Base-by-base conservation (phyloP, 2,113 vertebrate species). In the Piaya cayana region DNA sequence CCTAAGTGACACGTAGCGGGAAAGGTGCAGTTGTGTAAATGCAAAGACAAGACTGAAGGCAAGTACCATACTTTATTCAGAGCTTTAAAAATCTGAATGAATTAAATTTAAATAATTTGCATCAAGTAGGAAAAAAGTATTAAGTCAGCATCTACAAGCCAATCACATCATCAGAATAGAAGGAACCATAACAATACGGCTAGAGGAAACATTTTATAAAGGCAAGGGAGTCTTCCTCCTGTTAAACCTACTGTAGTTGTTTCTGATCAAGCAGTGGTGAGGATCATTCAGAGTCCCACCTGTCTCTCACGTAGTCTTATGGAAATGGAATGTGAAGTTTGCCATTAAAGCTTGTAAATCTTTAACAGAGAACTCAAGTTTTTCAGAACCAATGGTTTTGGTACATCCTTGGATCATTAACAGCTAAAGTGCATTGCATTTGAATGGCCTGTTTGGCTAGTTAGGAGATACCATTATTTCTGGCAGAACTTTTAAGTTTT, bases 141-240 rank as follows among this genome's bases (percentile, higher is more conserved):
- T 56, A 79, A 91, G 32, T 5, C 45, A 59, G 34, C 59, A 88
- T 88, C 71, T 77, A 78, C 68, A 90, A 77, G 47, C 34, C 79
- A 90, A 91, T 62, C 45, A 55, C 18, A 59, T 70, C n/a, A 80
- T 58, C 42, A 91, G 91, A 95, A 92, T 29, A 92, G 68, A 93
- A 85, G 68, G 60, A 90, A 11, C 34, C 2, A 1, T 83, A 55
- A 23, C 11, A 90, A 43, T 74, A 32, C 11, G 45, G 21, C n/a
- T 74, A 34, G 23, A 86, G 47, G 67, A 96, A 95, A 74, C 34
- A 49, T 13, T 50, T 53, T 85, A 76, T 45, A 88, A 82, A 92
- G 55, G 32, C 60, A 84, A 82, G 49, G 39, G 72, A 71, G 22
- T 18, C 49, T 93, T 82, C 69, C 86, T 95, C 68, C 82, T 91